Percentiles rank a stretch among this genome's conserved stretches.
Evolutionary conservation across 2,888 invertebrate species (phyloP).

Genomic region (Cheilosia vernalis): DNA sequence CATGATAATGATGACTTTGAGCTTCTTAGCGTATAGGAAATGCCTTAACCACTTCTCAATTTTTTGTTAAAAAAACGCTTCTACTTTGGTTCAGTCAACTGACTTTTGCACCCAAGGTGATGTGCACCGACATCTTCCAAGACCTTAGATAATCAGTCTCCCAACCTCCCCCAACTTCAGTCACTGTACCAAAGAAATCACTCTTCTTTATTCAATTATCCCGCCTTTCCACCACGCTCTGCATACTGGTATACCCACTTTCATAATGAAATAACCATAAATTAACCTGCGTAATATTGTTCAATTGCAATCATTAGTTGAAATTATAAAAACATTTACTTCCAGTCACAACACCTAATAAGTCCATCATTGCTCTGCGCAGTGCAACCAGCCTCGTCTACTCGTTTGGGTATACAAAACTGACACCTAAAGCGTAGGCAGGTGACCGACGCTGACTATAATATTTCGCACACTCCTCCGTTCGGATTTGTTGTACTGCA

Average conservation of each 20-base stretch:
- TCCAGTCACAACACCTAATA: slow-evolving; percentile 47
- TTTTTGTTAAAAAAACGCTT: too few species aligned
- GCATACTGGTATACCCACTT: not conserved
- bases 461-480: slow-evolving; percentile 12
- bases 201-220: not conserved
- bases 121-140: too few species aligned
- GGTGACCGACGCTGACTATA: slow-evolving; percentile 18
- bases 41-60: too few species aligned
- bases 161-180: not conserved
- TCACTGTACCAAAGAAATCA: not conserved
- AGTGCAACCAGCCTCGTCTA: slow-evolving; percentile 1
- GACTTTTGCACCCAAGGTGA: too few species aligned
- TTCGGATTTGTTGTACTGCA: slow-evolving; percentile 16
- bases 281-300: slow-evolving; percentile 44
- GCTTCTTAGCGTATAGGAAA: too few species aligned
- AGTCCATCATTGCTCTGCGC: slow-evolving; percentile 19
- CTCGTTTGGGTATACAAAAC: slow-evolving; percentile 3
- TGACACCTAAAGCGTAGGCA: slow-evolving; percentile 49
- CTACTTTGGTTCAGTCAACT: too few species aligned
- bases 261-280: slow-evolving; percentile 17
- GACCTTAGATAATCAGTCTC: too few species aligned
- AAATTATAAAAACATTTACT: slow-evolving; percentile 53
- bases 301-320: slow-evolving; percentile 49
- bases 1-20: too few species aligned
- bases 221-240: not conserved